A percentile compares a stretch with the other conserved stretches of the same genome.
Evolutionary conservation across 1,140 invertebrate genomes (phyloP).

Genomic region (Drosophila nigromelanica): DNA sequence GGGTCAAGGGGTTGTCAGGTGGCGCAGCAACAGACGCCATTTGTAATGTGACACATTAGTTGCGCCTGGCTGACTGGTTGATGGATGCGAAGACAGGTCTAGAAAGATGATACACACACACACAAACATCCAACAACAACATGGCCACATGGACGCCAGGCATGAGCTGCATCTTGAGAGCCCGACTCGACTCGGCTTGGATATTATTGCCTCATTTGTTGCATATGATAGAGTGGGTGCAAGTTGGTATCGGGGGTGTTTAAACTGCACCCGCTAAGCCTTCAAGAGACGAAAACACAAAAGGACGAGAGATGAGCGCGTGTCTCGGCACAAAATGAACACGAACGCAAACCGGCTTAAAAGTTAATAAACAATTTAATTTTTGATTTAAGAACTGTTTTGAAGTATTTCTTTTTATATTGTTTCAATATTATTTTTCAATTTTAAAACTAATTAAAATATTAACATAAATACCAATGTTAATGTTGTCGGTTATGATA

Average conservation of each 20-base stretch:
- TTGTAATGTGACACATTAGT: slow-evolving; percentile 80
- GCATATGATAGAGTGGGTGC: slow-evolving; percentile 35
- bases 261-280: slow-evolving; percentile 62
- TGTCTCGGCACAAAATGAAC: no score
- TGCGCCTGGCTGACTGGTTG: slow-evolving; percentile 64
- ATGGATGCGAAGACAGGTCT: slow-evolving; percentile 56
- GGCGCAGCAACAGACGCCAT: slow-evolving; percentile 48
- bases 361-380: no score
- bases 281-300: slow-evolving; percentile 44
- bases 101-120: slow-evolving; percentile 3
- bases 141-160: slow-evolving; percentile 65
- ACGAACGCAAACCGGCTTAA: no score
- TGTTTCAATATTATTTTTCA: no score
- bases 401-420: no score
- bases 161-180: slow-evolving; percentile 14
- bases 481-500: no score
- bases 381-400: no score
- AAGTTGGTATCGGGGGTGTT: slow-evolving; percentile 22
- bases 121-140: neutral
- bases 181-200: slow-evolving; percentile 33
- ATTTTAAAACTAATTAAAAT: no score
- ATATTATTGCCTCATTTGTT: slow-evolving; percentile 83
- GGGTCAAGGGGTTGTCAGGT: slow-evolving; percentile 9
- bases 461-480: no score
- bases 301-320: slow-evolving; percentile 18